A percentile compares a stretch with the other conserved stretches of the same genome.
Conservation (phyloP, 2,113 vertebrate genomes). For the Pterocles orientalis region DNA sequence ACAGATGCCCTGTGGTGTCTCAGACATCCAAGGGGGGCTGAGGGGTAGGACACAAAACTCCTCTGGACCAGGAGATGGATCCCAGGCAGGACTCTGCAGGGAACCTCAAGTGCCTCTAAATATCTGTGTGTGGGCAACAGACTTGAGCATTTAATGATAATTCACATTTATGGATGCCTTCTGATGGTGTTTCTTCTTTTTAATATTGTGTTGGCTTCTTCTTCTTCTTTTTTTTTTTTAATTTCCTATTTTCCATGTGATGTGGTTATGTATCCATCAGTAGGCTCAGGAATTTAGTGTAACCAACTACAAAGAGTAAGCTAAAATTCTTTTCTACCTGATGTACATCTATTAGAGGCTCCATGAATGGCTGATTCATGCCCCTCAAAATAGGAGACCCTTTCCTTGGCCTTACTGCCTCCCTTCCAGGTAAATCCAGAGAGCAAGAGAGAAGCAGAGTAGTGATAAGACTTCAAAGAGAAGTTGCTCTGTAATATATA, state of each 20-base stretch:
- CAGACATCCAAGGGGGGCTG: neutral
- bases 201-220: neutral
- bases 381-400: neutral
- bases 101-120: neutral
- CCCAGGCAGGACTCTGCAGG: neutral
- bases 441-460: neutral
- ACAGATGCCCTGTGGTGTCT: constrained; percentile 41
- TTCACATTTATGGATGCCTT: neutral
- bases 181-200: neutral
- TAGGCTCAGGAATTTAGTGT: neutral
- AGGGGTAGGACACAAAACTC: neutral
- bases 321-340: neutral
- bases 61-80: neutral
- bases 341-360: neutral
- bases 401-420: neutral
- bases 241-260: neutral
- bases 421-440: neutral
- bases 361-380: neutral
- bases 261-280: neutral
- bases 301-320: neutral
- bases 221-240: neutral
- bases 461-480: neutral
- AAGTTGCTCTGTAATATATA: neutral
- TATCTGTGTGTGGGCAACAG: neutral
- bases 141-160: neutral